A percentile compares a stretch with the other conserved stretches of the same genome.
phyloP scores from a whole-genome alignment of 1,140 invertebrate species.

The Vanessa tameamea region DNA sequence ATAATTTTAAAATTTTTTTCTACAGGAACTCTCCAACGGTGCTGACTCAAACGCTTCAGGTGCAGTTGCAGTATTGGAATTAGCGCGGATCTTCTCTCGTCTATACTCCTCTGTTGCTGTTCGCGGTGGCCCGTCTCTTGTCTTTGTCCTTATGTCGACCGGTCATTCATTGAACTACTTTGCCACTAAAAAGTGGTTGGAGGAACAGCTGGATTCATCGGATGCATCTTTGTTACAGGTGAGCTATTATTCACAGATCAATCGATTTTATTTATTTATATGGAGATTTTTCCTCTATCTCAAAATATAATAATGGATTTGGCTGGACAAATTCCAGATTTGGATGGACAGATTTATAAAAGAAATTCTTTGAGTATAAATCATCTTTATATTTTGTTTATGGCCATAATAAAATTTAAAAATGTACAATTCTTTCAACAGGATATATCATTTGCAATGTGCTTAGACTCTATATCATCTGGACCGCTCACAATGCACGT shows the following conservation, averaged over 20 bases:
- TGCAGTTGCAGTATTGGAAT: conserved; percentile 92
- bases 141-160: conserved; percentile 95
- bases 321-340: too few relatives aligned
- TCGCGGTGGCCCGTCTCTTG: conserved; percentile 91
- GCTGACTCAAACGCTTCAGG: conserved; percentile 97
- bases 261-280: too few relatives aligned
- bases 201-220: conserved; percentile 92
- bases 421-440: conserved; percentile 69
- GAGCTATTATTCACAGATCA: conserved; percentile 35
- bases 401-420: neutral
- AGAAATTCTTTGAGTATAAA: too few relatives aligned
- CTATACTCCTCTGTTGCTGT: conserved; percentile 92
- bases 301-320: too few relatives aligned
- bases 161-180: conserved; percentile 97
- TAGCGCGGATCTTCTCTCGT: conserved; percentile 94
- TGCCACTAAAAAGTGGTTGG: conserved; percentile 97
- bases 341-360: too few relatives aligned
- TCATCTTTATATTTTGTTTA: too few relatives aligned
- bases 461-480: conserved; percentile 92
- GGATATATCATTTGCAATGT: conserved; percentile 94
- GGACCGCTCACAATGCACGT: conserved; percentile 93
- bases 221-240: conserved; percentile 89
- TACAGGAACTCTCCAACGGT: conserved; percentile 89
- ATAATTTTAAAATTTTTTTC: conserved; percentile 20
- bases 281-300: too few relatives aligned